These are phyloP conservation scores for Leptopilina boulardi DNA, from an alignment of 1,140 invertebrate genomes.

Conservation along the genomic window DNA sequence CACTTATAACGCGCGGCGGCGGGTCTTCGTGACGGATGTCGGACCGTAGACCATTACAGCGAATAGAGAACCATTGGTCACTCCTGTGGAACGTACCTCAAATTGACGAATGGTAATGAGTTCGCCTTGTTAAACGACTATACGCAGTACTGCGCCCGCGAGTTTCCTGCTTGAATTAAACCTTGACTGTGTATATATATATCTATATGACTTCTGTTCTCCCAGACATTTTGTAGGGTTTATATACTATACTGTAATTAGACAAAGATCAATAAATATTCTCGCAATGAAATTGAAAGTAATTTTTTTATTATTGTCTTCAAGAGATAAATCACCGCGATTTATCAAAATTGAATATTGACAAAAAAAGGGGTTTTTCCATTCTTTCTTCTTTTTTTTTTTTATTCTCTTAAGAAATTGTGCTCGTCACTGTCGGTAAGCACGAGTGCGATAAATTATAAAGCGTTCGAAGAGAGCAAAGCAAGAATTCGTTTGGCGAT, in stretches of 20 bases:
- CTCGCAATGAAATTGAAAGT: too few relatives aligned
- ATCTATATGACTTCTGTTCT: constrained; percentile 47
- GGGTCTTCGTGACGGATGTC: constrained; percentile 74
- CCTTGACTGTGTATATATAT: too few relatives aligned
- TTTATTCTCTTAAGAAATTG: neutral
- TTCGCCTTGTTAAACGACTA: constrained; percentile 75
- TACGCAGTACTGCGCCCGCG: constrained; percentile 47
- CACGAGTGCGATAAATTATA: constrained; percentile 50
- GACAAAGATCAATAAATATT: constrained; percentile 44
- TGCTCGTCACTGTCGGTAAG: constrained; percentile 19
- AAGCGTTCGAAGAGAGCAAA: constrained; percentile 38
- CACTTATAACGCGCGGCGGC: constrained; percentile 67
- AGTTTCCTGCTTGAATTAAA: constrained; percentile 65
- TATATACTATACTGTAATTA: constrained; percentile 26
- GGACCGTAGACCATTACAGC: constrained; percentile 72
- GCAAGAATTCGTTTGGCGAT: constrained; percentile 50
- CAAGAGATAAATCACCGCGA: neutral
- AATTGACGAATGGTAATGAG: constrained; percentile 78
- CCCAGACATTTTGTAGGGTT: constrained; percentile 39
- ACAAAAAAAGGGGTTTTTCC: neutral
- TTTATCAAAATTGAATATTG: constrained; percentile 13
- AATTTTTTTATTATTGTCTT: too few relatives aligned
- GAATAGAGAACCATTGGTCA: constrained; percentile 77
- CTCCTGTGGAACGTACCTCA: constrained; percentile 72
- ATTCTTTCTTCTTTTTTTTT: too few relatives aligned